Evolutionary conservation across 2,888 invertebrate species (phyloP).

Genomic region (Meghimatium bilineatum): DNA sequence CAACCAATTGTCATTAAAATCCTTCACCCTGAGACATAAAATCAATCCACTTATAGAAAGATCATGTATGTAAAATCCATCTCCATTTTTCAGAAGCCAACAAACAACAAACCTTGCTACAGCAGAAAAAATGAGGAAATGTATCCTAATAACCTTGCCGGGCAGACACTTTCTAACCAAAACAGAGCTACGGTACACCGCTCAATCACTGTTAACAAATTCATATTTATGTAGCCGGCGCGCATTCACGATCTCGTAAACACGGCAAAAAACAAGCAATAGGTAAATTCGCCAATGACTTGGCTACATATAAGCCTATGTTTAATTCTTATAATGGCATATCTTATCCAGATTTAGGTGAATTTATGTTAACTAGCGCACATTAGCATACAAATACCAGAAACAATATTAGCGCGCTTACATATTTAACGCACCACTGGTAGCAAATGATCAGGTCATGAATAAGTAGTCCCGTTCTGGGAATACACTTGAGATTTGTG

Average conservation of each 20-base stretch:
- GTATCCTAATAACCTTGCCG: not conserved
- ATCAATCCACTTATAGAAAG: not conserved
- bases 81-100: not conserved
- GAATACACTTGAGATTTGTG: not conserved
- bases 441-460: not conserved
- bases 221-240: not conserved
- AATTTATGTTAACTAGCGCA: not conserved
- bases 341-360: not conserved
- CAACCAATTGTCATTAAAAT: not conserved
- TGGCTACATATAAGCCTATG: not conserved
- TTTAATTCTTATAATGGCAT: not conserved
- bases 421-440: not conserved
- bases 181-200: not conserved
- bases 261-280: not conserved
- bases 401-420: not conserved
- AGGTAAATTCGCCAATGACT: not conserved
- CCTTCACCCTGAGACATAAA: not conserved
- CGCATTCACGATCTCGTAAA: not conserved
- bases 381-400: not conserved
- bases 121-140: not conserved
- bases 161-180: not conserved
- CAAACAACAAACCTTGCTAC: not conserved
- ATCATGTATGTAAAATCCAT: not conserved
- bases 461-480: too few species aligned
- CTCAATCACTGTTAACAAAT: not conserved